Conservation (phyloP, 2,797 vertebrate species). For the Limosa lapponica region DNA sequence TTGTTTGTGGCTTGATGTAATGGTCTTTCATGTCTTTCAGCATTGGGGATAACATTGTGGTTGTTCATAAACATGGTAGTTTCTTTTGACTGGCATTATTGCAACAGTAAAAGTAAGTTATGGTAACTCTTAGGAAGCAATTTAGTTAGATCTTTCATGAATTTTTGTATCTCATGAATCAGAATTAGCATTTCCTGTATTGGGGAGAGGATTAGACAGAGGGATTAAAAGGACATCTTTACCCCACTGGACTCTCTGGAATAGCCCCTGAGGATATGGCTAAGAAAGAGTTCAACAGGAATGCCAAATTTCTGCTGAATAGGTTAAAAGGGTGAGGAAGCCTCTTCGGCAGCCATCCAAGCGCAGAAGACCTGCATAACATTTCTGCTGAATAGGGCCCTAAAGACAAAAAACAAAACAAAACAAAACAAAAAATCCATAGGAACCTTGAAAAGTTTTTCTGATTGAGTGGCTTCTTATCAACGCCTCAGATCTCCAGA, state of each 20-base stretch:
- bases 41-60: not conserved
- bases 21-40: not conserved
- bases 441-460: conserved; percentile 73
- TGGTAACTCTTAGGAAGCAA: conserved; percentile 1
- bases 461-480: conserved; percentile 52
- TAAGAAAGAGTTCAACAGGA: conserved; percentile 78
- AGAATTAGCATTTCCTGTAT: conserved; percentile 49
- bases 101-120: not conserved
- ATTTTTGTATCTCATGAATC: conserved; percentile 35
- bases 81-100: not conserved
- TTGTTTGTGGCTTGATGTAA: not conserved
- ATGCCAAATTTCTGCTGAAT: conserved; percentile 80
- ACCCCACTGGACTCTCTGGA: conserved; percentile 77
- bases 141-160: conserved; percentile 9
- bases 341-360: conserved; percentile 79
- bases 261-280: conserved; percentile 77
- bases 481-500: conserved; percentile 30
- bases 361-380: conserved; percentile 77
- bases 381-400: conserved; percentile 77
- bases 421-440: conserved; percentile 73
- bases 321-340: conserved; percentile 78
- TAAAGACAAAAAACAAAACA: conserved; percentile 76
- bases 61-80: not conserved
- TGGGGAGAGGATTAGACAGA: conserved; percentile 62
- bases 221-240: conserved; percentile 75